phyloP scores from a whole-genome alignment of 2,113 vertebrate species.

The Rostratula benghalensis region DNA sequence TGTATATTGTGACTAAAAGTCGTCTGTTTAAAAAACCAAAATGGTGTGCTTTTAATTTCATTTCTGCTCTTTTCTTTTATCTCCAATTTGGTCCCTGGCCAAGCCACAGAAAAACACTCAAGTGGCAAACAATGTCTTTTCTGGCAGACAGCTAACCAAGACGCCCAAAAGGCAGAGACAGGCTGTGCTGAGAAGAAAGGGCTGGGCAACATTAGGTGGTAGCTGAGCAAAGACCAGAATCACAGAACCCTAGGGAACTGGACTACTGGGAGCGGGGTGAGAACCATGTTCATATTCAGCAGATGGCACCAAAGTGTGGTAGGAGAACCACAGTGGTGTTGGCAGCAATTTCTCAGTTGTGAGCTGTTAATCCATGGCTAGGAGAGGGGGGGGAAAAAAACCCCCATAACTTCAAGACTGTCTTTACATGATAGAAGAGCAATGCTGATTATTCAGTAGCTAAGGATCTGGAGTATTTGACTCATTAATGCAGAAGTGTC shows the following conservation, averaged over 20 bases:
- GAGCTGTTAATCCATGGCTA: neutral
- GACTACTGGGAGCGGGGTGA: fast-evolving
- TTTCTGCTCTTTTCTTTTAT: neutral
- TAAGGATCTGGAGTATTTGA: neutral
- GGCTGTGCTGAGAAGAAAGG: neutral
- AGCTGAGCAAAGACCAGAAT: neutral
- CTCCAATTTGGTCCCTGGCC: neutral
- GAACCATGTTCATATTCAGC: fast-evolving
- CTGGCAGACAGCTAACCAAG: neutral
- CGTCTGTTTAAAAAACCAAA: neutral
- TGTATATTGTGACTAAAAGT: neutral
- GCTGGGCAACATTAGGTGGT: neutral
- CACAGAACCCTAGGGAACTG: neutral
- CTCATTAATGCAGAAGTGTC: neutral
- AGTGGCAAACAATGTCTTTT: neutral
- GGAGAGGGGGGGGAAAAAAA: fast-evolving
- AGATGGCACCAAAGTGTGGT: neutral
- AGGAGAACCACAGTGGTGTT: neutral
- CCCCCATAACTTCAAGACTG: neutral
- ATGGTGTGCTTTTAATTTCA: neutral
- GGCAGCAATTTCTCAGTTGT: neutral
- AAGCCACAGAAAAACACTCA: neutral
- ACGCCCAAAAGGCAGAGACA: neutral
- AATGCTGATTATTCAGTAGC: neutral
- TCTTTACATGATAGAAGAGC: neutral